Evolutionary conservation across 2,113 vertebrate species (phyloP).

Genomic region (Ornithorhynchus anatinus): DNA sequence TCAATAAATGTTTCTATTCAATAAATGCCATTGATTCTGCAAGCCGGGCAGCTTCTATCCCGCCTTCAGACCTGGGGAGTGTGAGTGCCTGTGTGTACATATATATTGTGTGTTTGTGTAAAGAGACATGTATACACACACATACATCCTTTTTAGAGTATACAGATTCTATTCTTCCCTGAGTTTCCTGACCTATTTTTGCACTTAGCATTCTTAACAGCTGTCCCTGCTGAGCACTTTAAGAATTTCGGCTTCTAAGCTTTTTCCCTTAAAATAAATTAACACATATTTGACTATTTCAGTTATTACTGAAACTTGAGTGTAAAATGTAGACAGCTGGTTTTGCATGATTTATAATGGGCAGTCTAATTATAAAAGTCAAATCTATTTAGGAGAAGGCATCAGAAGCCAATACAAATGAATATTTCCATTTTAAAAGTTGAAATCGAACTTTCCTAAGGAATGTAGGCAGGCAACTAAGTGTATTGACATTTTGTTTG

Average conservation of each 20-base stretch:
- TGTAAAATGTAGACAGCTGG: slow-evolving; percentile 10
- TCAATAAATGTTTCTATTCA: too few species aligned
- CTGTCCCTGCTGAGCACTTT: background rate
- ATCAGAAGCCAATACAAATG: slow-evolving; percentile 37
- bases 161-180: background rate
- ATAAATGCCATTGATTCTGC: too few species aligned
- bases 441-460: background rate
- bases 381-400: background rate
- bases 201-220: background rate
- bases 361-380: slow-evolving; percentile 24
- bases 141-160: background rate
- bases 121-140: too few species aligned
- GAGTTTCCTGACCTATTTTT: background rate
- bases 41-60: too few species aligned
- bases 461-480: slow-evolving; percentile 20
- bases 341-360: slow-evolving; percentile 39
- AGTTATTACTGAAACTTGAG: slow-evolving; percentile 20
- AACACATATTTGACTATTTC: background rate
- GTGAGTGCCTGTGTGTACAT: too few species aligned
- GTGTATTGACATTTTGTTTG: slow-evolving; percentile 14
- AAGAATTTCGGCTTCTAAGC: background rate
- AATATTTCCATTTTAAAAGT: slow-evolving; percentile 28
- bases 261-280: slow-evolving; percentile 1
- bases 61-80: too few species aligned
- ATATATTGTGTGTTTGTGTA: too few species aligned